A percentile compares a stretch with the other conserved stretches of the same genome.
Conservation (phyloP, 2,888 invertebrate species). For the Cheilosia scutellata region DNA sequence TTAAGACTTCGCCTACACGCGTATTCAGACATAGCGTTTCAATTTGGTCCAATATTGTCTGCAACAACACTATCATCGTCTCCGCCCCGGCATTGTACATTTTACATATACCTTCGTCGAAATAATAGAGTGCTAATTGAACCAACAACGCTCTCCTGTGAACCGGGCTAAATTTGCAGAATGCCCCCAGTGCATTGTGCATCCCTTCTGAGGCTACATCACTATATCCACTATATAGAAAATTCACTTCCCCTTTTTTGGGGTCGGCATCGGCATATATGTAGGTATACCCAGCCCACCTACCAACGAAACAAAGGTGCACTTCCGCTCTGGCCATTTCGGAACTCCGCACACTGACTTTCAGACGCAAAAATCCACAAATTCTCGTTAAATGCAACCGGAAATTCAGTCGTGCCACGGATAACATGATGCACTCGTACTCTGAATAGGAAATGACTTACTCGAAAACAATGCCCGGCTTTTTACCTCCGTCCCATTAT, state of each 20-base stretch:
- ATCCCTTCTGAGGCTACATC: neutral
- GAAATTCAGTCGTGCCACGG: constrained; percentile 42
- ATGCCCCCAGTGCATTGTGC: neutral
- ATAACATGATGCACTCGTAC: constrained; percentile 29
- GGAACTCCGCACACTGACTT: neutral
- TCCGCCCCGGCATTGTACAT: neutral
- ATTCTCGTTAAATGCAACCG: constrained; percentile 56
- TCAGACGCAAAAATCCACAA: constrained; percentile 29
- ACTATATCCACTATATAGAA: neutral
- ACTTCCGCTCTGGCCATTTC: constrained; percentile 30
- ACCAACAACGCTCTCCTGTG: neutral
- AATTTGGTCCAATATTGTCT: no score
- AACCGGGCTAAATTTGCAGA: neutral
- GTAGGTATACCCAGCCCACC: no score
- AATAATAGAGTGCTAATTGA: constrained; percentile 9
- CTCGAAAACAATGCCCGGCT: constrained; percentile 56
- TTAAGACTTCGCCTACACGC: no score
- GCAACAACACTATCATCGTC: neutral
- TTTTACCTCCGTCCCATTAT: constrained; percentile 27
- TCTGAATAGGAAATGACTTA: constrained; percentile 61
- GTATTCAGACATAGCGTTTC: no score
- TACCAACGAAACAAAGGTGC: neutral
- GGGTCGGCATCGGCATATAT: neutral
- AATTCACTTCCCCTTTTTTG: constrained; percentile 17
- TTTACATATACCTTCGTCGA: neutral